Conservation (phyloP, 2,113 vertebrate genomes). For the Tamias sibiricus region DNA sequence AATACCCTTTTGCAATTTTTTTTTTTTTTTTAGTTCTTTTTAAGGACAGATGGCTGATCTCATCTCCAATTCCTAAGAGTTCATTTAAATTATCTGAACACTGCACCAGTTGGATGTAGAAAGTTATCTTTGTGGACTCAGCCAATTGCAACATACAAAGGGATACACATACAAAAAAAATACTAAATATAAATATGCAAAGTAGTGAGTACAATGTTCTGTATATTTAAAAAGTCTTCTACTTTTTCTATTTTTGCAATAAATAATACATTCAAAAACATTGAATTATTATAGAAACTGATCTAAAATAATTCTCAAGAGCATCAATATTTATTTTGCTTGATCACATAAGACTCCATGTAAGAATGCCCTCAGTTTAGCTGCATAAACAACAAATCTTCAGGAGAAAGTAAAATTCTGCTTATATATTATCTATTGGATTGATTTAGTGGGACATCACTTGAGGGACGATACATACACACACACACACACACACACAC, state of each 20-base stretch:
- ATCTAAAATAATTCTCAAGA: neutral
- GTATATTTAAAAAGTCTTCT: neutral
- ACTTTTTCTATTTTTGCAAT: neutral
- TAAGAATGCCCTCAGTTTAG: neutral
- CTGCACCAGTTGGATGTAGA: neutral
- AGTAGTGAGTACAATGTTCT: neutral
- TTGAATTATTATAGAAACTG: constrained; percentile 15
- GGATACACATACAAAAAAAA: neutral
- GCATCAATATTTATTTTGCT: neutral
- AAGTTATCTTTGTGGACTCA: neutral
- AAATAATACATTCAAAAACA: neutral
- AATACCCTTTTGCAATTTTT: neutral
- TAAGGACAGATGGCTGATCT: neutral
- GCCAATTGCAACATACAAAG: constrained; percentile 26
- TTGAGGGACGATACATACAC: too few species aligned
- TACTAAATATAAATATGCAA: neutral
- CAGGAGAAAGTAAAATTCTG: neutral
- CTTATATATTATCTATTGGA: neutral
- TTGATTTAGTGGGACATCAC: neutral
- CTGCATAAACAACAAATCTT: neutral
- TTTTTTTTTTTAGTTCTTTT: neutral
- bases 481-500: too few species aligned
- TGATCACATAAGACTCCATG: neutral
- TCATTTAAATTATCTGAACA: neutral
- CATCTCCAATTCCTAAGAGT: neutral